Conservation (phyloP, 2,888 invertebrate genomes). For the Heliconius aoede region DNA sequence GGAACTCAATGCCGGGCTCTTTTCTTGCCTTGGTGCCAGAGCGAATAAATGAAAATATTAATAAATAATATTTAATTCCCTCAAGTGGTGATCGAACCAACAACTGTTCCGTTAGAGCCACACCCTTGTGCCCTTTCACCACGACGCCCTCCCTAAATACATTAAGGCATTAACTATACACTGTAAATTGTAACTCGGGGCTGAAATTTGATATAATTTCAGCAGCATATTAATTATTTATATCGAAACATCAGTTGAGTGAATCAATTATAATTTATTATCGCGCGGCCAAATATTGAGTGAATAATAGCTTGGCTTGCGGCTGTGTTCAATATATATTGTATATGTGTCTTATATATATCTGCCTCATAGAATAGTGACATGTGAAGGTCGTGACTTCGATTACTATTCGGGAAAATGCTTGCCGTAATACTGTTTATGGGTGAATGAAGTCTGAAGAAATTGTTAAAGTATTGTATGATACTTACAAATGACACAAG, state of each 20-base stretch:
- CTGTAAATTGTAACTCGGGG: conserved; percentile 11
- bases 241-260: conserved; percentile 34
- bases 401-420: neutral
- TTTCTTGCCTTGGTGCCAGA: too few relatives aligned
- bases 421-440: neutral
- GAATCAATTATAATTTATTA: conserved; percentile 42
- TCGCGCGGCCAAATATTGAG: conserved; percentile 15
- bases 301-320: conserved; percentile 22
- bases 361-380: neutral
- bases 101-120: neutral
- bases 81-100: neutral
- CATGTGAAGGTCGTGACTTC: too few relatives aligned
- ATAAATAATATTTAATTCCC: neutral
- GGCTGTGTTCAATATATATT: conserved; percentile 5
- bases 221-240: conserved; percentile 34
- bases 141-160: neutral
- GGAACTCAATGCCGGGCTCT: too few relatives aligned
- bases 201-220: conserved; percentile 29
- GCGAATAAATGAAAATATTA: too few relatives aligned
- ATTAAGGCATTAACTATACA: conserved; percentile 1
- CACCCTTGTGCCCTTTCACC: neutral
- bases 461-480: too few relatives aligned
- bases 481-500: too few relatives aligned
- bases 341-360: neutral
- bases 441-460: neutral